phyloP scores from a whole-genome alignment of 2,888 invertebrate genomes.

The Leuctra nigra region DNA sequence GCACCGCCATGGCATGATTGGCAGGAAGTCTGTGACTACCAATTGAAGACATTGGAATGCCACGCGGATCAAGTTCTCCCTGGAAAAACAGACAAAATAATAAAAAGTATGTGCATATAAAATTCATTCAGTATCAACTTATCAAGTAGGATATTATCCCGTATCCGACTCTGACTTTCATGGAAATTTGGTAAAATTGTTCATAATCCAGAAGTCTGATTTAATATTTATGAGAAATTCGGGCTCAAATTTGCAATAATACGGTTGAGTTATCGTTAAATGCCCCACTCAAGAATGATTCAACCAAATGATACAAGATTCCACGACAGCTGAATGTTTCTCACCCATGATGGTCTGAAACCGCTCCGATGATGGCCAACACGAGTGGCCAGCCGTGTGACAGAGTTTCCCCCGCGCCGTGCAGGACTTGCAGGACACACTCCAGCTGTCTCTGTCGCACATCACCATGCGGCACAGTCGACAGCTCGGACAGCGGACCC shows the following conservation, averaged over 20 bases:
- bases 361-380: slow-evolving; percentile 91
- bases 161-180: too few species aligned
- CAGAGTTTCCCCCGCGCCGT: slow-evolving; percentile 86
- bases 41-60: slow-evolving; percentile 95
- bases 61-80: slow-evolving; percentile 83
- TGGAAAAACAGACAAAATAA: too few species aligned
- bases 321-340: background rate
- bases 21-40: slow-evolving; percentile 90
- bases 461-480: slow-evolving; percentile 84
- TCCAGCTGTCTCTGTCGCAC: slow-evolving; percentile 92
- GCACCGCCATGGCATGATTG: slow-evolving; percentile 87
- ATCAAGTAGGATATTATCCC: too few species aligned
- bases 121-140: too few species aligned
- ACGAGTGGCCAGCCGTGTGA: slow-evolving; percentile 94
- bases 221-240: too few species aligned
- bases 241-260: too few species aligned
- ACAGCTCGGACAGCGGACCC: slow-evolving; percentile 86
- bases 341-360: slow-evolving; percentile 85
- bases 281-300: too few species aligned
- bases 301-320: too few species aligned
- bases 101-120: too few species aligned
- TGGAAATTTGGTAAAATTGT: too few species aligned
- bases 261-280: too few species aligned
- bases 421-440: slow-evolving; percentile 87
- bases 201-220: too few species aligned